A percentile compares a stretch with the other conserved stretches of the same genome.
Conservation (phyloP, 2,888 invertebrate genomes). For the Harpalus rubripes region DNA sequence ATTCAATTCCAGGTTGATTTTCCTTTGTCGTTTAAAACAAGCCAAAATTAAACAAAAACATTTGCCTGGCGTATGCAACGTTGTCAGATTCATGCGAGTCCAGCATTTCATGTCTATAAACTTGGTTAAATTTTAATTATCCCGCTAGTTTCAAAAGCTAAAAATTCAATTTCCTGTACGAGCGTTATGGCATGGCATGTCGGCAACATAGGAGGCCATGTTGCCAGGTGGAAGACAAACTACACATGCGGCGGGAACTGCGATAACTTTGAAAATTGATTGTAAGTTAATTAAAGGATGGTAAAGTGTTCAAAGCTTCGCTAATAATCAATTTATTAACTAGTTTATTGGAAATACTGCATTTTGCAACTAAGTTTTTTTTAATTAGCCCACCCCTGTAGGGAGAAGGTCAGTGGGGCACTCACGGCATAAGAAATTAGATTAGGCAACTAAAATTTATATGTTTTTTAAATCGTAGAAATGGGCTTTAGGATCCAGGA, state of each 20-base stretch:
- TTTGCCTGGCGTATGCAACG: slow-evolving; percentile 27
- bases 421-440: too few species aligned
- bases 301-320: slow-evolving; percentile 2
- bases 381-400: neutral
- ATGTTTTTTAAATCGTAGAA: too few species aligned
- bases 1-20: slow-evolving; percentile 23
- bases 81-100: slow-evolving; percentile 27
- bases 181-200: neutral
- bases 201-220: neutral
- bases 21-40: slow-evolving; percentile 40
- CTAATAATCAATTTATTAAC: slow-evolving; percentile 12
- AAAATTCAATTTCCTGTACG: slow-evolving; percentile 53
- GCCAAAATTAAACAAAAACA: slow-evolving; percentile 53
- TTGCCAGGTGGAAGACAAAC: slow-evolving; percentile 17
- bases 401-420: neutral
- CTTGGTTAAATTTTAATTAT: slow-evolving; percentile 55
- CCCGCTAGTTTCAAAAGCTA: slow-evolving; percentile 53
- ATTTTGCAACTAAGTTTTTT: neutral
- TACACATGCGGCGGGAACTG: neutral
- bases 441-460: too few species aligned
- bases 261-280: slow-evolving; percentile 16
- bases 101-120: slow-evolving; percentile 44
- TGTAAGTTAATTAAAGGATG: slow-evolving; percentile 10
- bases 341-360: neutral
- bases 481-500: too few species aligned